Evolutionary conservation across 2,888 invertebrate species (phyloP), one percentile per base, ranked within the genome.

Genomic region (Eupelmus urozonus): DNA sequence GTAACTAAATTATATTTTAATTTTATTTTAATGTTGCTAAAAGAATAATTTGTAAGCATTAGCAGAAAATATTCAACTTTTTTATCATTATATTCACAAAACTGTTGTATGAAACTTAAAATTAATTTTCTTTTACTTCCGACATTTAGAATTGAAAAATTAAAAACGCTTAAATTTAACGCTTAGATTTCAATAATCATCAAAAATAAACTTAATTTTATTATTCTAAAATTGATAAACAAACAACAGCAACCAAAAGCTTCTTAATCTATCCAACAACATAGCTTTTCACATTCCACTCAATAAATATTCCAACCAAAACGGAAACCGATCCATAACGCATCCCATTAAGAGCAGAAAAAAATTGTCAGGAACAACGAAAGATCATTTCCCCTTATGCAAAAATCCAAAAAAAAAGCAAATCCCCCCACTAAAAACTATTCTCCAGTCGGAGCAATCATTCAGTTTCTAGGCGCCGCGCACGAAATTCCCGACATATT

Each of bases 391-490:
- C 9, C 9, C 45, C 2, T 9, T 45, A 45, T 13, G 9, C 45
- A 45, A 45, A 45, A 45, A n/a, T n/a, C 45, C 13, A 45, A 45
- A 45, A 45, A 45, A 9, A 7, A 45, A 45, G 2, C n/a, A 23
- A n/a, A 73, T 4, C n/a, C 3, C 27, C 23, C 53, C 53, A 63
- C 16, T 34, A 4, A 34, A 51, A 62, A 78, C 29, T 59, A 67
- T 67, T 69, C 45, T 49, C n/a, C 9, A 20, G 23, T 20, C 34
- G 11, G 66, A 79, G 25, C 40, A 67, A 71, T 66, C 65, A 40
- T 53, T 60, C 34, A 25, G 49, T 53, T n/a, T n/a, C 79, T 53
- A 69, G 62, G 73, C 73, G 72, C 76, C 79, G 51, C 23, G 62
- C 16, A 25, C 40, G 20, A 25, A 66, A 29, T 65, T 18, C 45